Percentiles rank a stretch among this genome's conserved stretches.
Conservation (phyloP, 2,888 invertebrate species). For the Cataglyphis livida region DNA sequence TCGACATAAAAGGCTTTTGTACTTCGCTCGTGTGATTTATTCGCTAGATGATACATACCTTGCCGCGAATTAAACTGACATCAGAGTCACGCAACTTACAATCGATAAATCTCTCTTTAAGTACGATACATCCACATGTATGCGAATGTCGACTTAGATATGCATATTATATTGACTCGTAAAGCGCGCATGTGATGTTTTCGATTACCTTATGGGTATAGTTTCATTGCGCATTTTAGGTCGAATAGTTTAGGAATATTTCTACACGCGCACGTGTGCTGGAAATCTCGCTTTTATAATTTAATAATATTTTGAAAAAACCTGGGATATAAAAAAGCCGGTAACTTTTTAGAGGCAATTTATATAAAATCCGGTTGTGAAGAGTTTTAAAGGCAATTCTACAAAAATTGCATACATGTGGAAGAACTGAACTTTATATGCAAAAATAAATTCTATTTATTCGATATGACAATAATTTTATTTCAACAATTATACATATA, state of each 20-base stretch:
- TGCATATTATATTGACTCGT: slow-evolving; percentile 20
- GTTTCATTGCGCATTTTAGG: neutral
- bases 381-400: neutral
- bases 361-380: neutral
- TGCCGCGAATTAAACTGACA: slow-evolving; percentile 16
- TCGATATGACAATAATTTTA: neutral
- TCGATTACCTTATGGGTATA: neutral
- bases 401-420: neutral
- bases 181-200: neutral
- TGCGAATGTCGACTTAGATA: neutral
- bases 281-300: neutral
- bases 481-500: neutral
- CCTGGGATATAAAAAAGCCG: neutral
- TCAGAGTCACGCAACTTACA: slow-evolving; percentile 13
- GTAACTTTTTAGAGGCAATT: neutral
- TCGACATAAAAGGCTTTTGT: slow-evolving; percentile 23
- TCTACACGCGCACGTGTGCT: neutral
- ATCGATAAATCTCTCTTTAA: slow-evolving; percentile 29
- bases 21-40: slow-evolving; percentile 9
- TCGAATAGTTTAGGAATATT: neutral
- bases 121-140: neutral
- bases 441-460: neutral
- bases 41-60: slow-evolving; percentile 24
- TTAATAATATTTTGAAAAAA: neutral
- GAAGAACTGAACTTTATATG: neutral